These are phyloP conservation scores for Megaceryle torquata DNA, from an alignment of 2,113 vertebrate genomes.

Conservation along the genomic window DNA sequence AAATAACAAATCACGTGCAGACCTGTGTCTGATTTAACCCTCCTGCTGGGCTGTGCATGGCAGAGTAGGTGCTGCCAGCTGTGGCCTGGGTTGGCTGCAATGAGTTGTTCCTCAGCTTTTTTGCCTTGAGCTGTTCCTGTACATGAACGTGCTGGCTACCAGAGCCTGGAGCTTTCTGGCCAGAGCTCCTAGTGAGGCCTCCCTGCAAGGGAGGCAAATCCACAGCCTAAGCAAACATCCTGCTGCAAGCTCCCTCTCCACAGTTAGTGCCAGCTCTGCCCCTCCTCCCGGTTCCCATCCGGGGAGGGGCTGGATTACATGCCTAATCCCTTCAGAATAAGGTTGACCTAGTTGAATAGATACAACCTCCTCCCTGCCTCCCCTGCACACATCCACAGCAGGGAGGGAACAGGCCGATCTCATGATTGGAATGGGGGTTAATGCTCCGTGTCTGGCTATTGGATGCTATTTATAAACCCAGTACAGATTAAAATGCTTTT, in stretches of 20 bases:
- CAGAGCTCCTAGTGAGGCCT: neutral
- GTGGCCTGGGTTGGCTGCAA: neutral
- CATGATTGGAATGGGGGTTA: constrained; percentile 48
- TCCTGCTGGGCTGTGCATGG: neutral
- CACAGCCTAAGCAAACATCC: neutral
- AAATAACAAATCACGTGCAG: neutral
- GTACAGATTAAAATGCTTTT: constrained; percentile 65
- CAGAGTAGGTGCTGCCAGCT: neutral
- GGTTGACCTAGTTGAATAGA: constrained; percentile 73
- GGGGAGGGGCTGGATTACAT: constrained; percentile 66
- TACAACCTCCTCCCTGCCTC: neutral
- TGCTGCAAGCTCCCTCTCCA: constrained; percentile 6
- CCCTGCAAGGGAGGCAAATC: neutral
- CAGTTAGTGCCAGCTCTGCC: neutral
- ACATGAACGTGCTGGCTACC: accelerated
- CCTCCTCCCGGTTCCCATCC: neutral
- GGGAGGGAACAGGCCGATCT: neutral
- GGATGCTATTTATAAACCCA: constrained; percentile 60
- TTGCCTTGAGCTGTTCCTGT: neutral
- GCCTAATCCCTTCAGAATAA: constrained; percentile 72
- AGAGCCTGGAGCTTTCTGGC: neutral
- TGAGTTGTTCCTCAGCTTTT: neutral
- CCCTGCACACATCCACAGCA: accelerated
- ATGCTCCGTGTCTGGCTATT: neutral
- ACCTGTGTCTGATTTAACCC: neutral